Evolutionary conservation across 2,888 invertebrate genomes (phyloP).

Genomic region (Aphodius granarius): DNA sequence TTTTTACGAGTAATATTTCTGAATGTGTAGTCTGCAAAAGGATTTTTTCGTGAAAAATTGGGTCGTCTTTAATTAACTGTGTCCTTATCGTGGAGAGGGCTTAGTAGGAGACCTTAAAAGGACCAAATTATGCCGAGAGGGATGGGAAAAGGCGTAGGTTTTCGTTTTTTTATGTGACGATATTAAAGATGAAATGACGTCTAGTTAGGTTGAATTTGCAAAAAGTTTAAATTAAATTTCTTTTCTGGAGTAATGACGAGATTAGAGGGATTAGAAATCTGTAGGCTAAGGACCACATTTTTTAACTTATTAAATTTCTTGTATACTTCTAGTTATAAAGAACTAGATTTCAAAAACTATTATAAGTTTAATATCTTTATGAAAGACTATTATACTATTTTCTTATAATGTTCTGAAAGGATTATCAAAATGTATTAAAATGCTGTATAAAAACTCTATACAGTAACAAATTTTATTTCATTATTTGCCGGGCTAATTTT

Average conservation of each 20-base stretch:
- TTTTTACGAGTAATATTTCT: background rate
- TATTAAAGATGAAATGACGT: background rate
- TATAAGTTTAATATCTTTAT: no score
- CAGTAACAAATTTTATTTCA: background rate
- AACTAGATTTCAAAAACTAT: no score
- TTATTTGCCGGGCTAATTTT: background rate
- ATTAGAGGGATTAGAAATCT: background rate
- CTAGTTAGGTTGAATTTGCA: background rate
- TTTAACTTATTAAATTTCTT: no score
- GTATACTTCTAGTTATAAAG: no score
- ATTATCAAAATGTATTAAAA: no score
- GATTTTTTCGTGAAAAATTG: slow-evolving; percentile 6
- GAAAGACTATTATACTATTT: no score
- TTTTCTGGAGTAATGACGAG: background rate
- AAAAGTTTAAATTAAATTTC: background rate
- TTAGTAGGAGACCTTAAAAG: background rate
- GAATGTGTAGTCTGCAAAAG: background rate
- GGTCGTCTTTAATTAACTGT: slow-evolving; percentile 12
- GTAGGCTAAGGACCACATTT: no score
- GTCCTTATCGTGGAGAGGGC: background rate
- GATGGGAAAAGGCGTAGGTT: background rate
- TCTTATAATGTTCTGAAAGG: no score
- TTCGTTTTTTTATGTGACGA: background rate
- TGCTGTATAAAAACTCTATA: background rate
- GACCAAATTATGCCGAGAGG: background rate